A percentile compares a stretch with the other conserved stretches of the same genome.
phyloP scores from a whole-genome alignment of 2,797 vertebrate species.

The Macroramphosus scolopax region DNA sequence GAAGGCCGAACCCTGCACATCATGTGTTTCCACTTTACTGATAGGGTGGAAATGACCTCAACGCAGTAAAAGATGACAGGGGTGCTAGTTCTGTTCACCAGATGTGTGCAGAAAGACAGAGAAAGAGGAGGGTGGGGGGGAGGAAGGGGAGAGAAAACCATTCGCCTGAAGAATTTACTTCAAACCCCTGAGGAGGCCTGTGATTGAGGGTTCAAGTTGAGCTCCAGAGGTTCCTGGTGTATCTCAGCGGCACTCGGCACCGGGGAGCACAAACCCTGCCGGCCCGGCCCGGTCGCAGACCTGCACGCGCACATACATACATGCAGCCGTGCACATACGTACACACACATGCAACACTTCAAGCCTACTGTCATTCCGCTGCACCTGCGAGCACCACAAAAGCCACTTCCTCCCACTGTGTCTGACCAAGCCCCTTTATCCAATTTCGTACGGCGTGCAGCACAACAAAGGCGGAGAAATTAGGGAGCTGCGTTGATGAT shows the following conservation, averaged over 20 bases:
- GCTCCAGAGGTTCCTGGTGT: conserved; percentile 76
- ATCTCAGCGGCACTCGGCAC: conserved; percentile 63
- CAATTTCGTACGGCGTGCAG: conserved; percentile 68
- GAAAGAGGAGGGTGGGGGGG: conserved; percentile 45
- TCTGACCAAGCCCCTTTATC: conserved; percentile 69
- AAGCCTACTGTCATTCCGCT: conserved; percentile 68
- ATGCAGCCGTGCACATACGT: not conserved
- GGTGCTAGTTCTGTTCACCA: conserved; percentile 79
- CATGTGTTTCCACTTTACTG: conserved; percentile 81
- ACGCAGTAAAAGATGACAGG: conserved; percentile 81
- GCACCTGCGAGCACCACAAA: conserved; percentile 79
- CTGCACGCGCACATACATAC: conserved; percentile 18
- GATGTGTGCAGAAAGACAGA: conserved; percentile 72
- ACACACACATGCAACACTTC: conserved; percentile 29
- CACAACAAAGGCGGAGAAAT: conserved; percentile 77
- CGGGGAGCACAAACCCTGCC: conserved; percentile 32
- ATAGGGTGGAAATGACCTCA: conserved; percentile 83
- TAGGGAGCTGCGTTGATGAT: conserved; percentile 74
- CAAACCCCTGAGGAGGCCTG: conserved; percentile 74
- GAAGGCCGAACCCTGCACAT: conserved; percentile 71
- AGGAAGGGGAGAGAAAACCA: conserved; percentile 71
- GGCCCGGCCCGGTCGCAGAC: conserved; percentile 23
- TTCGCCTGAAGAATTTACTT: conserved; percentile 80
- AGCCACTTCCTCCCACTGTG: conserved; percentile 76
- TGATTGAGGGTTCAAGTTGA: conserved; percentile 78